These are phyloP conservation scores for Alexandromys fortis DNA, from an alignment of 2,113 vertebrate species.

Conservation along the genomic window DNA sequence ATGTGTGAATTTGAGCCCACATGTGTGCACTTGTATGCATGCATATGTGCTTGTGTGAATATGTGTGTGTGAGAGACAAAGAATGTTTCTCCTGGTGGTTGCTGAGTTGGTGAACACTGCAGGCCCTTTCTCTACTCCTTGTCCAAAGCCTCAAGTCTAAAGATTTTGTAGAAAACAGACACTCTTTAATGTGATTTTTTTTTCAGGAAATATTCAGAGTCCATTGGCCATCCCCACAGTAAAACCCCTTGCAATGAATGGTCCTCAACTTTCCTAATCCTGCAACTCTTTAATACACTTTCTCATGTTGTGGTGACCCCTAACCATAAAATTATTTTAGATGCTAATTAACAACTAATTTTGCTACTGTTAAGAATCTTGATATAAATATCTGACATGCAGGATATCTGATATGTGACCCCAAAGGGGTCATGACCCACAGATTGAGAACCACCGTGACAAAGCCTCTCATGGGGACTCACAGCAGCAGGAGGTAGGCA, in stretches of 20 bases:
- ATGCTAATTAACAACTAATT: neutral
- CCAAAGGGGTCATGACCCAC: neutral
- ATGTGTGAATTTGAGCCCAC: neutral
- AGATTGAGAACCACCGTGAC: neutral
- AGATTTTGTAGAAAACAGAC: neutral
- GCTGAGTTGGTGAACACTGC: neutral
- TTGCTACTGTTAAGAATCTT: neutral
- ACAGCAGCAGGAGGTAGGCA: neutral
- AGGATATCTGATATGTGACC: neutral
- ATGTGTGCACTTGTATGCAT: neutral
- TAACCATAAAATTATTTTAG: neutral
- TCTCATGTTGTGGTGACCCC: neutral
- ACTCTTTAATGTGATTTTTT: neutral
- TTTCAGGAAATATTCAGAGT: neutral
- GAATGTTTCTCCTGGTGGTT: neutral
- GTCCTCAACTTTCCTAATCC: neutral
- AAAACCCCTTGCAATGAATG: neutral
- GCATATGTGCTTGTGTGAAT: neutral
- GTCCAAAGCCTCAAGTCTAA: neutral
- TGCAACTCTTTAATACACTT: neutral
- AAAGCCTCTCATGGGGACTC: neutral
- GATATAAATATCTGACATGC: neutral
- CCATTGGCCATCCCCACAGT: neutral
- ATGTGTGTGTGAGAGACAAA: neutral
- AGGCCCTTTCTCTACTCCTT: neutral